These are phyloP conservation scores for Zygaena filipendulae DNA, from an alignment of 2,888 invertebrate species.

Conservation along the genomic window DNA sequence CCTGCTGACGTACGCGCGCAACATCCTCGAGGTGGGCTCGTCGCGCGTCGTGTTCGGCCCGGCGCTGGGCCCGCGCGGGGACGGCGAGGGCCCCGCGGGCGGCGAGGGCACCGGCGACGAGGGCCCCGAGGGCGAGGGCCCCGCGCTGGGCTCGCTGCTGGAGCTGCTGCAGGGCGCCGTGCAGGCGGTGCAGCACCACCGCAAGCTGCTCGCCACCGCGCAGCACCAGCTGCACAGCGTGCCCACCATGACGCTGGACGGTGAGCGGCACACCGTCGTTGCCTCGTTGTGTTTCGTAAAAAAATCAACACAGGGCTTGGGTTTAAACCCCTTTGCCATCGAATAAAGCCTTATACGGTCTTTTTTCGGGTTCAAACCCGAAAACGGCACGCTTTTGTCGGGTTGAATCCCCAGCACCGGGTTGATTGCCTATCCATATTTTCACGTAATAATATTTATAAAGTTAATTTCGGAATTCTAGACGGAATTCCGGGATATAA, in stretches of 20 bases:
- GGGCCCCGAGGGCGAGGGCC: slow-evolving; percentile 22
- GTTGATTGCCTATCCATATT: no score
- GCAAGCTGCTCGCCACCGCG: slow-evolving; percentile 38
- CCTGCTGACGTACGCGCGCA: slow-evolving; percentile 76
- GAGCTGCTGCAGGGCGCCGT: slow-evolving; percentile 30
- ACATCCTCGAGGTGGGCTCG: slow-evolving; percentile 68
- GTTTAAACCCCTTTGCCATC: no score
- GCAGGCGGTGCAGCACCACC: slow-evolving; percentile 26
- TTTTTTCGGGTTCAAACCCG: no score
- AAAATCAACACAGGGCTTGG: background rate
- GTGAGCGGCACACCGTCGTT: slow-evolving; percentile 18
- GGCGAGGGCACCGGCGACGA: slow-evolving; percentile 19
- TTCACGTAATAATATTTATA: no score
- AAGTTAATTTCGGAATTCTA: no score
- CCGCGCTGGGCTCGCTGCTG: slow-evolving; percentile 25
- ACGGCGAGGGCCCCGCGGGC: slow-evolving; percentile 20
- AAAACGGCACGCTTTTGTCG: no score
- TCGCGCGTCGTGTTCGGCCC: slow-evolving; percentile 65
- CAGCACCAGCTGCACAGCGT: slow-evolving; percentile 37
- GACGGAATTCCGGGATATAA: no score
- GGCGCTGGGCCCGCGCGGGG: slow-evolving; percentile 41
- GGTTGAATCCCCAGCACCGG: no score
- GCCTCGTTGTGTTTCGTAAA: background rate
- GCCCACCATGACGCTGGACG: slow-evolving; percentile 39
- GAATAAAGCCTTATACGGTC: no score